Evolutionary conservation across 2,797 vertebrate genomes (phyloP), one percentile per base, ranked within the genome.

Genomic region (Rachycentron canadum): DNA sequence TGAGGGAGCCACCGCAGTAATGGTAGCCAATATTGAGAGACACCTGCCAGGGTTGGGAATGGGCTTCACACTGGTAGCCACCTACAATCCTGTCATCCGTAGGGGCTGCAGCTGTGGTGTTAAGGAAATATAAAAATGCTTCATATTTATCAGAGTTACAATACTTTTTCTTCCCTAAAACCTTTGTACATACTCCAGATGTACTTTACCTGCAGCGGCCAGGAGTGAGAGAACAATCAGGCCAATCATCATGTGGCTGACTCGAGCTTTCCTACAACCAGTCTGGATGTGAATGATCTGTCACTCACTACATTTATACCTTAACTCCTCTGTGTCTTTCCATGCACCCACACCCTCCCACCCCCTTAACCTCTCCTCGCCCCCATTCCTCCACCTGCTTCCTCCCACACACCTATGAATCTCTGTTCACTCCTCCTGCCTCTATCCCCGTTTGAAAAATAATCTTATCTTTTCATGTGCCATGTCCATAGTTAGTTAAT

Each of bases 41-140:
- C 30, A 89, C 94, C 84, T 94, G 92, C 93, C 92, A 95, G 40
- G 94, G 93, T 70, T 92, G 83, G 26, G 90, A 88, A 71, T 95
- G 91, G 19, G 49, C 5, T 0, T 2, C 0, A 16, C 94, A 94
- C 69, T 90, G 43, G 7, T 88, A 89, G 12, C 95, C 94, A 26
- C 95, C 94, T 30, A 95, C 91, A 8, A 95, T 96, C 82, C 79
- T 94, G 41, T 94, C 91, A 60, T 94, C 90, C 58, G 64, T 1
- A 28, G 92, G 92, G 23, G 89, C 92, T 81, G 93, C 89, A 73
- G 82, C 94, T 94, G 87, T 71, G 19, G 49, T 45, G 34, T 34
- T 10, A 61, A 79, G n/a, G 14, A 56, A 69, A 82, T 6, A 36
- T 0, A 75, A 56, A 49, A 45, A 62, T 11, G 16, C 1, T 28